phyloP scores from a whole-genome alignment of 2,797 vertebrate species.

The Todus mexicanus region DNA sequence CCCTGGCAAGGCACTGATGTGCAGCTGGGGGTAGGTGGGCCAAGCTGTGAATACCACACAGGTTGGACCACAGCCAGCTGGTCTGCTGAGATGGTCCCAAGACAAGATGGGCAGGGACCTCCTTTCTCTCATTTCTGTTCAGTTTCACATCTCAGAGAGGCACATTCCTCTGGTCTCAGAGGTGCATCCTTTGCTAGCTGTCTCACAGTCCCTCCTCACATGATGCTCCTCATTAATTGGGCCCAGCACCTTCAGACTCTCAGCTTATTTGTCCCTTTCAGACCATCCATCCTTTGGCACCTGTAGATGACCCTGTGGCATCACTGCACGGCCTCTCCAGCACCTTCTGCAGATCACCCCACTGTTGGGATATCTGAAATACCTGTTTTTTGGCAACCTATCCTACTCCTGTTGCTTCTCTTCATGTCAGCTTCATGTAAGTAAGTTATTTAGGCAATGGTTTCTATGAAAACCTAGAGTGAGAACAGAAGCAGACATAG shows the following conservation, averaged over 20 bases:
- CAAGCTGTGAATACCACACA: not conserved
- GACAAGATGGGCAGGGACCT: not conserved
- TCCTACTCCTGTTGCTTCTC: not conserved
- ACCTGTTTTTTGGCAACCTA: not conserved
- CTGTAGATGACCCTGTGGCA: not conserved
- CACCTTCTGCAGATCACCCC: not conserved
- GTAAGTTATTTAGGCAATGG: not conserved
- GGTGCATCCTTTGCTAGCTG: not conserved
- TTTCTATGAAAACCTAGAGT: not conserved
- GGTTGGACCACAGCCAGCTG: not conserved
- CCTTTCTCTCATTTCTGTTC: not conserved
- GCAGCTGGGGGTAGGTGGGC: not conserved
- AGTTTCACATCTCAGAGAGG: not conserved
- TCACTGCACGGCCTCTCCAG: not conserved
- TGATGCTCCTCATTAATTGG: not conserved
- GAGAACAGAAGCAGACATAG: not conserved
- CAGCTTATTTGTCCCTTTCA: not conserved
- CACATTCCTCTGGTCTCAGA: not conserved
- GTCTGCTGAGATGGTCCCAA: not conserved
- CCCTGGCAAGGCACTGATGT: not conserved
- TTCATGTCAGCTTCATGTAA: not conserved
- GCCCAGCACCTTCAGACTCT: not conserved
- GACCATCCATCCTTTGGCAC: not conserved
- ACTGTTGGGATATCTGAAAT: fast-evolving
- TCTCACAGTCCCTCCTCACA: not conserved